phyloP scores from a whole-genome alignment of 2,888 invertebrate genomes.

The Clivina fossor region DNA sequence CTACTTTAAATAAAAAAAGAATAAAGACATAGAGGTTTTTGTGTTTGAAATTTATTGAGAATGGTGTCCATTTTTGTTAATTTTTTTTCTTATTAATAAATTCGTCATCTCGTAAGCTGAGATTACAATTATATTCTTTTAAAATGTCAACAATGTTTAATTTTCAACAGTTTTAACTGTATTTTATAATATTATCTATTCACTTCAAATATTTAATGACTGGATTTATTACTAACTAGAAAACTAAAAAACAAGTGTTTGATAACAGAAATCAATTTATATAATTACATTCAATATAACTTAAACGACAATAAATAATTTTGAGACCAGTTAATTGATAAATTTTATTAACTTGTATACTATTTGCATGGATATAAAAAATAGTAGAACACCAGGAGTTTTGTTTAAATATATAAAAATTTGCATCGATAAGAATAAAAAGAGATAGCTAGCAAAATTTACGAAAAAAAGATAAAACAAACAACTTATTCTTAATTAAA shows the following conservation, averaged over 20 bases:
- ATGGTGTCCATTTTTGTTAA: slow-evolving; percentile 34
- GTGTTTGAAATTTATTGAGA: slow-evolving; percentile 33
- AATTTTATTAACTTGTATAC: too few species aligned
- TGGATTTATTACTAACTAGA: slow-evolving; percentile 21
- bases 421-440: too few species aligned
- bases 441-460: too few species aligned
- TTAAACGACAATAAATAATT: too few species aligned
- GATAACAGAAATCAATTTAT: slow-evolving; percentile 17
- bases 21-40: slow-evolving; percentile 5
- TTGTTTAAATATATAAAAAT: too few species aligned
- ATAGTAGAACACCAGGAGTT: too few species aligned
- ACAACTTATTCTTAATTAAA: too few species aligned
- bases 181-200: slow-evolving; percentile 34
- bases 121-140: slow-evolving; percentile 34
- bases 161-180: slow-evolving; percentile 30
- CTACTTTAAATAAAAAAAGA: not conserved
- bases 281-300: too few species aligned
- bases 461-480: too few species aligned
- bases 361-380: too few species aligned
- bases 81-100: slow-evolving; percentile 33
- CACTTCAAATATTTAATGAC: slow-evolving; percentile 30
- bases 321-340: not conserved
- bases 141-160: slow-evolving; percentile 34
- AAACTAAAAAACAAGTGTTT: slow-evolving; percentile 28
- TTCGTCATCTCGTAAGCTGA: slow-evolving; percentile 29